Conservation (phyloP, 2,113 vertebrate genomes). For the Saccopteryx bilineata region DNA sequence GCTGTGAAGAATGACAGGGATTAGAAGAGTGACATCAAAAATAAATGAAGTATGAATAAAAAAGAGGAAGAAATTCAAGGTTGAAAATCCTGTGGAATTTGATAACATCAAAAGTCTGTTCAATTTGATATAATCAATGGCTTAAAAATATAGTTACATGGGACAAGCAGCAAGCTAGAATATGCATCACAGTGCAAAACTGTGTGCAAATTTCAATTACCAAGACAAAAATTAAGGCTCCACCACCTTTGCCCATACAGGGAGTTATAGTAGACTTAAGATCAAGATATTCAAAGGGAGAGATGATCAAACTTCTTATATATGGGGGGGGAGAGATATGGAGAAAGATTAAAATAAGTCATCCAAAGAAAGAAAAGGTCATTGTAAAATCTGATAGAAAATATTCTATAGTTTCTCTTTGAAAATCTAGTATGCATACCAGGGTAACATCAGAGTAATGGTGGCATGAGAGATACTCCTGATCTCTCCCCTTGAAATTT, state of each 20-base stretch:
- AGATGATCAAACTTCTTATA: conserved; percentile 63
- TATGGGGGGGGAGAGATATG: conserved; percentile 56
- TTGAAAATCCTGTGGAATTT: conserved; percentile 67
- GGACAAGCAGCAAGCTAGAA: conserved; percentile 68
- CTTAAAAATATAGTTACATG: conserved; percentile 77
- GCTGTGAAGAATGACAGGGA: conserved; percentile 75
- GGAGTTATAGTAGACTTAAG: conserved; percentile 73
- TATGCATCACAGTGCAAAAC: conserved; percentile 65
- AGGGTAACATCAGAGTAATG: too few relatives aligned
- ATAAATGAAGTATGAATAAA: conserved; percentile 73
- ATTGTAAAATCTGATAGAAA: conserved; percentile 44
- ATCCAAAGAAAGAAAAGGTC: conserved; percentile 74
- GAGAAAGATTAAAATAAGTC: conserved; percentile 77
- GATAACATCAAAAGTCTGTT: conserved; percentile 70
- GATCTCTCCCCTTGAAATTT: too few relatives aligned
- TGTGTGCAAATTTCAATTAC: conserved; percentile 74
- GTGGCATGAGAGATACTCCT: too few relatives aligned
- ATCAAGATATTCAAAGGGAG: conserved; percentile 73
- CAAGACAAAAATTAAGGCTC: conserved; percentile 67
- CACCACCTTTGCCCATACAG: conserved; percentile 52
- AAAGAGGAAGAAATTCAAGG: conserved; percentile 57
- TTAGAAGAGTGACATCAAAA: conserved; percentile 66
- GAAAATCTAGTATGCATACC: conserved; percentile 60
- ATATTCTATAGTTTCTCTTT: conserved; percentile 80
- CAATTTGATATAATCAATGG: conserved; percentile 60